These are phyloP conservation scores for Pardosa pseudoannulata DNA, from an alignment of 2,888 invertebrate genomes.

Conservation along the genomic window DNA sequence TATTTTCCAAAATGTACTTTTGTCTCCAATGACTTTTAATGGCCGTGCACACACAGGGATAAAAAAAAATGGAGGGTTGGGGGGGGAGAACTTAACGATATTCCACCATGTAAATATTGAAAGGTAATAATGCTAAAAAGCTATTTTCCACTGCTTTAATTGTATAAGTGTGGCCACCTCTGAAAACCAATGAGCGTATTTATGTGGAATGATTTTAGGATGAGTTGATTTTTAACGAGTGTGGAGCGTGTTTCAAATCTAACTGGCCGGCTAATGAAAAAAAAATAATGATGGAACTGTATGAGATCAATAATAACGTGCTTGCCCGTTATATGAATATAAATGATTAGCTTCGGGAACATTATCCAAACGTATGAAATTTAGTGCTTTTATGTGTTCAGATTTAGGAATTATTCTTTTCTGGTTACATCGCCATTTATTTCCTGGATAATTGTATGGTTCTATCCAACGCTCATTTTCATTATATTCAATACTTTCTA, in stretches of 20 bases:
- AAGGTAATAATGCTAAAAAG: conserved; percentile 67
- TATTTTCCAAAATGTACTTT: conserved; percentile 55
- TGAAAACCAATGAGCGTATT: conserved; percentile 40
- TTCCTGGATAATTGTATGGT: background rate
- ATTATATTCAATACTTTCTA: background rate
- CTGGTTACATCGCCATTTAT: background rate
- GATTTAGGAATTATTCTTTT: background rate
- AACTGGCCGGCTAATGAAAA: background rate
- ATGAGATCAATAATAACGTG: background rate
- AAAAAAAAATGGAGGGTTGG: no score
- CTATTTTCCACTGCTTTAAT: conserved; percentile 45
- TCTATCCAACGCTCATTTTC: background rate
- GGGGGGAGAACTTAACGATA: conserved; percentile 40
- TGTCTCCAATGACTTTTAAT: conserved; percentile 41
- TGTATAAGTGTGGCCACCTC: conserved; percentile 40
- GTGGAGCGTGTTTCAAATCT: background rate
- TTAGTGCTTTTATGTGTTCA: conserved; percentile 10
- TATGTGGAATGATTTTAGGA: conserved; percentile 1
- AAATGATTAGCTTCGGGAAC: background rate
- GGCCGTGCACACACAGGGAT: conserved; percentile 8
- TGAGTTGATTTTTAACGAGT: background rate
- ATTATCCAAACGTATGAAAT: background rate
- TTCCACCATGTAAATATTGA: conserved; percentile 66
- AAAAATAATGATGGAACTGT: background rate
- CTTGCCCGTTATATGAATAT: background rate